These are phyloP conservation scores for Epinephelus malabaricus DNA, from an alignment of 2,797 vertebrate genomes.

Conservation along the genomic window DNA sequence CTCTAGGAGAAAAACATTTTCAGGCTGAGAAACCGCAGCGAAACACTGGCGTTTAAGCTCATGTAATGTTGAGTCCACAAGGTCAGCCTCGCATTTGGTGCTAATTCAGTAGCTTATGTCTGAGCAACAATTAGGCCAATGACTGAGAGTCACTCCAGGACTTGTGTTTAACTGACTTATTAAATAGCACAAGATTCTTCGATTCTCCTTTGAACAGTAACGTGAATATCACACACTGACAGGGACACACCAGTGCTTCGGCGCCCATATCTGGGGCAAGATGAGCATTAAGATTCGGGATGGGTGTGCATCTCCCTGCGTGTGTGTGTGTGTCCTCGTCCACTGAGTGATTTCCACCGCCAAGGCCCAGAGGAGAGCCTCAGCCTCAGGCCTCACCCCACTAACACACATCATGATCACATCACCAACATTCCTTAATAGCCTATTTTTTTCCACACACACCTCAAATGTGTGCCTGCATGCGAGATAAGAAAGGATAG, in stretches of 20 bases:
- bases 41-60: conserved; percentile 11
- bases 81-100: conserved; percentile 15
- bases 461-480: conserved; percentile 11
- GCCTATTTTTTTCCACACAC: conserved; percentile 17
- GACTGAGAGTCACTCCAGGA: background rate
- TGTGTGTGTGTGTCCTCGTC: conserved; percentile 28
- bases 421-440: conserved; percentile 52
- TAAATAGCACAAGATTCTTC: background rate
- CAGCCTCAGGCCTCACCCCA: conserved; percentile 61
- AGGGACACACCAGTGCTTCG: conserved; percentile 6
- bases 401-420: conserved; percentile 62
- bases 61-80: conserved; percentile 9
- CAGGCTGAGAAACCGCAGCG: background rate
- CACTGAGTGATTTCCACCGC: conserved; percentile 51
- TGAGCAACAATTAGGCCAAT: conserved; percentile 32
- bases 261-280: conserved; percentile 32
- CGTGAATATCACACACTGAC: background rate
- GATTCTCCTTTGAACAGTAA: background rate
- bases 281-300: conserved; percentile 22
- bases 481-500: conserved; percentile 27
- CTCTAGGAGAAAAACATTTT: background rate
- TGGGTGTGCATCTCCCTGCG: conserved; percentile 7
- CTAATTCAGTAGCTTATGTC: conserved; percentile 29
- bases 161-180: background rate
- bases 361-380: conserved; percentile 52